Evolutionary conservation across 1,140 invertebrate species (phyloP), one percentile per base, ranked within the genome.

Genomic region (Aphaenogaster ashmeadi): DNA sequence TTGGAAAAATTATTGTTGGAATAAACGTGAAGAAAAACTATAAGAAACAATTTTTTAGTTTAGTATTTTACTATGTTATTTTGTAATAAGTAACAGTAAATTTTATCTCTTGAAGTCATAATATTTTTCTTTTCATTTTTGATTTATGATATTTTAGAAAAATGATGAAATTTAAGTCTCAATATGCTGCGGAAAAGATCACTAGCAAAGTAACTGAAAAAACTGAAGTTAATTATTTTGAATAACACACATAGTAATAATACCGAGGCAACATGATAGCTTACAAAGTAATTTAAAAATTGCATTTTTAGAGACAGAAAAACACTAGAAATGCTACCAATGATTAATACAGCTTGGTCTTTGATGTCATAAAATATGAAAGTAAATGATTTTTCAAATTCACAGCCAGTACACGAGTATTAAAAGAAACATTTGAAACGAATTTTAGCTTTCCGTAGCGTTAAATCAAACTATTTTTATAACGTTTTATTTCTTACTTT

Each of bases 241-340:
- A 80, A 67, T 67, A 79, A 66, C 3, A 52, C 5, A 78, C 21
- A 13, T 78, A 64, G 44, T 21, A 11, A 9, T 36, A 52, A 21
- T 27, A 21, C 36, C 13, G 18, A 9, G 7, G 33, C 47, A 54
- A 67, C 33, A 47, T 11, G 47, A 80, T 41, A 41, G 62, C n/a
- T 67, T 69, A 41, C 47, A 44, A 33, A 80, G 13, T 54, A 80
- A 52, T 44, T 80, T 47, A n/a, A 13, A 21, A 69, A 44, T 69
- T 69, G n/a, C n/a, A 41, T 15, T 67, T 47, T 52, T 41, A 50
- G 60, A 66, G 8, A 66, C 52, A 50, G n/a, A 69, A n/a, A n/a
- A n/a, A 50, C 54, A 33, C 13, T 21, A 7, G 3, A 52, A 80
- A 80, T 7, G 7, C 4, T 52, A 15, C 9, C n/a, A 13, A 4